Base-by-base conservation (phyloP, 2,888 invertebrate genomes). In the Criorhina ranunculi region DNA sequence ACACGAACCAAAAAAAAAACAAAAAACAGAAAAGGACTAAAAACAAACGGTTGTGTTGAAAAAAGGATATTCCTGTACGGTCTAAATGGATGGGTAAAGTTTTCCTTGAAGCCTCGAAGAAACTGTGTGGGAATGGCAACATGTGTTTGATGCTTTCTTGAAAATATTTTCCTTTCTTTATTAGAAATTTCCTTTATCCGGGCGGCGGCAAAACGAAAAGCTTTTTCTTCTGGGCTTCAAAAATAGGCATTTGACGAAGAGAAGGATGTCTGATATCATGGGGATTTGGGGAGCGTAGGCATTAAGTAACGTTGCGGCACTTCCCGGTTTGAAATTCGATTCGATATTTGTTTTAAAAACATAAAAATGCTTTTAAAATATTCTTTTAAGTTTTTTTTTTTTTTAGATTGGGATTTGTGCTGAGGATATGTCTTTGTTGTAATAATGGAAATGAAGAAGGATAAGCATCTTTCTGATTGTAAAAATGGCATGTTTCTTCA, bases 321-420 rank as follows among this genome's bases (percentile, higher is more conserved):
- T 73, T 78, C 66, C 69, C 53, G 62, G 64, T 78, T 79, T 62
- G 69, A 75, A 85, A 79, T 79, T 79, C 75, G 51, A 85, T 79
- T 85, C 79, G 73, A 85, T 85, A 85, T 85, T 85, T 85, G 83
- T 85, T 85, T 85, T 85, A 31, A 79, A 85, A 85, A 85, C 83
- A 85, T 75, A 79, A 64, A 85, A 85, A 85, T 79, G 83, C 83
- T 85, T 85, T 85, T 79, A 85, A 79, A 85, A 69, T 70, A 51
- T 57, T 59, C 53, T 29, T 15, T 72, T 1, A 15, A 11, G 15
- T n/a, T 12, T 15, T 17, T 19, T 24, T 40, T 8, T 64, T 59
- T 24, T 33, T 29, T 57, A 69, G 33, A 69, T 64, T 37, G 53
- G 29, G 33, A 53, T 73, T 40, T 44, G 12, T 40, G 11, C 11